These are phyloP conservation scores for Zygogramma bicolorata DNA, from an alignment of 2,888 invertebrate genomes.

Conservation along the genomic window DNA sequence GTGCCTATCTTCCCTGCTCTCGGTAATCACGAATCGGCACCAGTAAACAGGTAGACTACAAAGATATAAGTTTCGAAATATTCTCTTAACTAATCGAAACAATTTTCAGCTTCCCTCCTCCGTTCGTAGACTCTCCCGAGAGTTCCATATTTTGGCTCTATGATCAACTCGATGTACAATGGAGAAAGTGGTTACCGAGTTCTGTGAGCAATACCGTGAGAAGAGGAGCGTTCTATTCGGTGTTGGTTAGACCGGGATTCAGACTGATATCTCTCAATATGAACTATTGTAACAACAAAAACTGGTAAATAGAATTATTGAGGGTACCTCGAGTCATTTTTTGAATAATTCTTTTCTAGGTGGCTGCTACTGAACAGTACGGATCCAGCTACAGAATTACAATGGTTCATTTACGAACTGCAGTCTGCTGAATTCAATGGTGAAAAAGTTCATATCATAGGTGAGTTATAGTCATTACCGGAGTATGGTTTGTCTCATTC, in stretches of 20 bases:
- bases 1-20: conserved; percentile 94
- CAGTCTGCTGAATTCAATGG: conserved; percentile 94
- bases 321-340: too few species aligned
- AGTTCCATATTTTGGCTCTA: conserved; percentile 93
- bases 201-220: conserved; percentile 89
- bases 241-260: conserved; percentile 89
- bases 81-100: conserved; percentile 8
- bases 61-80: neutral
- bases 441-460: conserved; percentile 97
- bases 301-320: conserved; percentile 75
- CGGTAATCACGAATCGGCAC: conserved; percentile 97
- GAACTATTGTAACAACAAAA: conserved; percentile 96
- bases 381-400: conserved; percentile 94
- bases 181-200: conserved; percentile 92
- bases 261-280: conserved; percentile 94
- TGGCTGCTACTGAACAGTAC: conserved; percentile 94
- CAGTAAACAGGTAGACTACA: conserved; percentile 85
- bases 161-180: conserved; percentile 87
- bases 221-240: conserved; percentile 92
- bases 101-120: conserved; percentile 83
- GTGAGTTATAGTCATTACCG: conserved; percentile 55
- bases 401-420: conserved; percentile 95
- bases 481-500: neutral
- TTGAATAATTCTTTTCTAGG: conserved; percentile 68
- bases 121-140: conserved; percentile 84